Conservation (phyloP, 2,797 vertebrate species). For the Anniella stebbinsi region DNA sequence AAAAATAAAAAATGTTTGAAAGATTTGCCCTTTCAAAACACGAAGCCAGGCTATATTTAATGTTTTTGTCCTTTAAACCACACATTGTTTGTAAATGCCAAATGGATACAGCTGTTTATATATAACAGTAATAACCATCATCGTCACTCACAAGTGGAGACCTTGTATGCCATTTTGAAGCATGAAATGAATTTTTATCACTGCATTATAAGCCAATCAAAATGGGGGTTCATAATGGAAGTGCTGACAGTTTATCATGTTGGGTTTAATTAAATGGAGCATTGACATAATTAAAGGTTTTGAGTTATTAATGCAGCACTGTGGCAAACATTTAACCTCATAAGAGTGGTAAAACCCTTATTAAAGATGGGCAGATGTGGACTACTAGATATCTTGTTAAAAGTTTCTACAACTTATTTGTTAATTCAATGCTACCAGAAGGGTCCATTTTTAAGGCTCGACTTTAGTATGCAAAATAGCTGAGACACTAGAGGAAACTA, state of each 20-base stretch:
- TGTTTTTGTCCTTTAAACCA: conserved; percentile 31
- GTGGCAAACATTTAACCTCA: conserved; percentile 75
- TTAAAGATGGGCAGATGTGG: conserved; percentile 63
- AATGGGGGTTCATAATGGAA: conserved; percentile 51
- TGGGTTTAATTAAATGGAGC: conserved; percentile 72
- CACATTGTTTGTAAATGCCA: conserved; percentile 19
- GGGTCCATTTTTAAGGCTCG: background rate
- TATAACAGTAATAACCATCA: conserved; percentile 35
- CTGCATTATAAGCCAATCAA: conserved; percentile 66
- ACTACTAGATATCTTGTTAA: conserved; percentile 61
- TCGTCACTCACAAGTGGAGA: conserved; percentile 29
- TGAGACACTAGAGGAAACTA: background rate
- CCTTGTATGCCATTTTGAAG: conserved; percentile 55
- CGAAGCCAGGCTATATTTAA: conserved; percentile 5
- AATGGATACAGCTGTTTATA: conserved; percentile 21
- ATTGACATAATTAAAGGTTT: conserved; percentile 71
- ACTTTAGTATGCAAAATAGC: conserved; percentile 8
- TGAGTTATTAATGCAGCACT: conserved; percentile 72
- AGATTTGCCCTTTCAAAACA: conserved; percentile 21
- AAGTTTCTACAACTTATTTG: conserved; percentile 31
- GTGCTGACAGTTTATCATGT: conserved; percentile 59
- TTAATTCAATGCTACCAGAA: conserved; percentile 11
- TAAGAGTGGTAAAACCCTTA: conserved; percentile 59
- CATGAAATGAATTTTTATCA: conserved; percentile 53
- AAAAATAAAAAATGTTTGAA: background rate